Evolutionary conservation across 2,797 vertebrate species (phyloP).

Genomic region (Botia kubotai): DNA sequence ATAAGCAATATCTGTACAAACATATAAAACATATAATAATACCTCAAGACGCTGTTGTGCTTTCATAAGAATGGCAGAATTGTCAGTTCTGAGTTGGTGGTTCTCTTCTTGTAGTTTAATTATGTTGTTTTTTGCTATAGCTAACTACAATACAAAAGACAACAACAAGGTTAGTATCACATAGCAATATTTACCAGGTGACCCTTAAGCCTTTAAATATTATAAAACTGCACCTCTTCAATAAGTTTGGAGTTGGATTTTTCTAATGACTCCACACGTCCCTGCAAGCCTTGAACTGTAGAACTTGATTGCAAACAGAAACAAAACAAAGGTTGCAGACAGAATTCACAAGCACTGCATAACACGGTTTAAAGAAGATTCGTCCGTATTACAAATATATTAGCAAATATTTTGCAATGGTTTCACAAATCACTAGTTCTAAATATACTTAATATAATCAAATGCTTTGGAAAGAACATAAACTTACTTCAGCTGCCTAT

Average conservation of each 20-base stretch:
- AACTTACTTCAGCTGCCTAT: constrained; percentile 95
- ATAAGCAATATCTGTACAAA: background rate
- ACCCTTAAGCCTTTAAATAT: background rate
- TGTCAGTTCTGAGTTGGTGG: constrained; percentile 95
- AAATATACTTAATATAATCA: constrained; percentile 7
- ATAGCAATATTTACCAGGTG: background rate
- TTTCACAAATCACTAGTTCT: background rate
- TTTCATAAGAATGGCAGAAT: constrained; percentile 92
- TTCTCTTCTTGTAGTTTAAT: constrained; percentile 99
- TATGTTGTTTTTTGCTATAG: constrained; percentile 98
- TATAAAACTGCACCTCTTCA: constrained; percentile 83
- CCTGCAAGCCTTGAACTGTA: constrained; percentile 93
- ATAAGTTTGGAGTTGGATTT: constrained; percentile 98
- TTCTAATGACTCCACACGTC: constrained; percentile 92
- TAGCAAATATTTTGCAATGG: background rate
- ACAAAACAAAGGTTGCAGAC: constrained; percentile 12
- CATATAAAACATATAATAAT: constrained; percentile 23
- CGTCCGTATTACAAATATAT: no score
- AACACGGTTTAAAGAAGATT: background rate
- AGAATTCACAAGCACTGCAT: background rate
- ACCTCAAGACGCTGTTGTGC: constrained; percentile 95
- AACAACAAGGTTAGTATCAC: background rate
- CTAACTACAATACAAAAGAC: constrained; percentile 80
- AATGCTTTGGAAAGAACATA: background rate
- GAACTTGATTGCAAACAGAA: constrained; percentile 75